Conservation (phyloP, 2,797 vertebrate species). For the Serranus cabrilla region DNA sequence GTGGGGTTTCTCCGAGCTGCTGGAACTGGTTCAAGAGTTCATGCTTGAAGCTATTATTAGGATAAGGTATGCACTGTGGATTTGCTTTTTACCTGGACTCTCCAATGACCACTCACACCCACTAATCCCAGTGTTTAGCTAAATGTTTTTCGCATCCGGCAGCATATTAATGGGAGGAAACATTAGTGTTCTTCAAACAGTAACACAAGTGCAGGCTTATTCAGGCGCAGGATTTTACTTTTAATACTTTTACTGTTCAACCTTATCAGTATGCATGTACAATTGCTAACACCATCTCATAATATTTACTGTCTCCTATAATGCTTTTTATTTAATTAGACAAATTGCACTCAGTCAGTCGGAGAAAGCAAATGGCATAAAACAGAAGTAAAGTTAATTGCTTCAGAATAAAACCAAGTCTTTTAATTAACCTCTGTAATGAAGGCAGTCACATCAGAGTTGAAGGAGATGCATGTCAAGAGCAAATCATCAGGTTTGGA, state of each 20-base stretch:
- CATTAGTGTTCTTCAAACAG: no score
- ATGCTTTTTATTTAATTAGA: conserved; percentile 67
- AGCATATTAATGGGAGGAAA: conserved; percentile 15
- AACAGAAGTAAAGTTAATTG: conserved; percentile 71
- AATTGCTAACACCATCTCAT: conserved; percentile 22
- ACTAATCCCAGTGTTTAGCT: conserved; percentile 35
- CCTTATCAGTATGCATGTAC: conserved; percentile 26
- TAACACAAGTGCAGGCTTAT: background rate
- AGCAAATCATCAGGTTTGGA: conserved; percentile 49
- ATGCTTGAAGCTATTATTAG: conserved; percentile 74
- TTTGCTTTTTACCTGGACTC: conserved; percentile 50
- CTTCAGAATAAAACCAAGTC: conserved; percentile 58
- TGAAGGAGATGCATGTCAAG: conserved; percentile 53
- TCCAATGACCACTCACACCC: conserved; percentile 53
- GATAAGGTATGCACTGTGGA: conserved; percentile 48
- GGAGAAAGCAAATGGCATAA: conserved; percentile 59
- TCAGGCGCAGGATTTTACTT: conserved; percentile 2
- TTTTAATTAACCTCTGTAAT: conserved; percentile 75
- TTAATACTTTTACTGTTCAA: conserved; percentile 22
- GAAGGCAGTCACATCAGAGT: conserved; percentile 48
- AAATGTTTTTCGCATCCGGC: conserved; percentile 11
- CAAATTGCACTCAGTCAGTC: conserved; percentile 57
- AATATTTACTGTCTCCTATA: conserved; percentile 45
- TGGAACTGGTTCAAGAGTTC: conserved; percentile 75
- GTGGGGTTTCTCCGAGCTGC: conserved; percentile 60